Evolutionary conservation across 2,113 vertebrate genomes (phyloP).

Genomic region (Enhydra lutris): DNA sequence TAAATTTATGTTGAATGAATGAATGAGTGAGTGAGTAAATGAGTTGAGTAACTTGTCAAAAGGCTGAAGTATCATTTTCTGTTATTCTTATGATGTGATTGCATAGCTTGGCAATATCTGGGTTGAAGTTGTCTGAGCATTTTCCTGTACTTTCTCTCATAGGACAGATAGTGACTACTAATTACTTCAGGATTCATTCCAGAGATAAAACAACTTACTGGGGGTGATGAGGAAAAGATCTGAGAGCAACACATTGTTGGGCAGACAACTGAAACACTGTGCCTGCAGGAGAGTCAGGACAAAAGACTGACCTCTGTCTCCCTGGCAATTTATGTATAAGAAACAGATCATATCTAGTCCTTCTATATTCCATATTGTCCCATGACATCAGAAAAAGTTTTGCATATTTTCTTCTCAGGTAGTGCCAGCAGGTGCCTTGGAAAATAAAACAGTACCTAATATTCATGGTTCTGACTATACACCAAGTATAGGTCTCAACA

Average conservation of each 20-base stretch:
- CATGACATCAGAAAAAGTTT: neutral
- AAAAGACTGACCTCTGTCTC: neutral
- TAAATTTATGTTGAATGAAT: neutral
- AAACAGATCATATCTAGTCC: neutral
- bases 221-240: neutral
- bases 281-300: neutral
- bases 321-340: neutral
- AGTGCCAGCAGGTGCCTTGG: neutral
- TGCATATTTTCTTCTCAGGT: neutral
- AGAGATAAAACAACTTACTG: neutral
- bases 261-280: neutral
- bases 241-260: neutral
- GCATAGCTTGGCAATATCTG: neutral
- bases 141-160: constrained; percentile 3
- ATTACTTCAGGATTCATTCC: neutral
- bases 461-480: neutral
- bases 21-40: neutral
- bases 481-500: neutral
- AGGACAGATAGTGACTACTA: neutral
- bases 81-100: neutral
- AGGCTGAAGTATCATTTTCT: neutral
- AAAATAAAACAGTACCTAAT: neutral
- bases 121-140: neutral
- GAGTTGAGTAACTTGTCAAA: neutral
- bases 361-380: neutral